These are phyloP conservation scores for Horisme vitalbata DNA, from an alignment of 2,888 invertebrate genomes.

Conservation along the genomic window DNA sequence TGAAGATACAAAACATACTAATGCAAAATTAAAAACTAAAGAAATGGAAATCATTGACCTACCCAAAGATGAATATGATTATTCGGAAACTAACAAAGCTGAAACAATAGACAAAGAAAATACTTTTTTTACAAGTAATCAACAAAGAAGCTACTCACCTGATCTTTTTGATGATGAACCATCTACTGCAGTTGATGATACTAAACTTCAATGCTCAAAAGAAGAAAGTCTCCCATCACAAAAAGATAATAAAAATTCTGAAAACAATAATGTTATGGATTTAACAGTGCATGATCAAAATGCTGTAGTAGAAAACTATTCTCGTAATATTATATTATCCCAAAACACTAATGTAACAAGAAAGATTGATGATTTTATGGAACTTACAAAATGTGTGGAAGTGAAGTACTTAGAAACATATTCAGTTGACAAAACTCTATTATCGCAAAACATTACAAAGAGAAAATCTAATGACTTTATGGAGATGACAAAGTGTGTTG, in stretches of 20 bases:
- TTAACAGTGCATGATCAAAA: conserved; percentile 49
- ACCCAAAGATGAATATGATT: neutral
- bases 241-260: conserved; percentile 24
- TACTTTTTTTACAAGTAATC: conserved; percentile 14
- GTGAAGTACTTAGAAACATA: neutral
- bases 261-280: conserved; percentile 45
- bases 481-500: conserved; percentile 23
- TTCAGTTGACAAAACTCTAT: conserved; percentile 11
- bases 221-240: conserved; percentile 22
- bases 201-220: conserved; percentile 22
- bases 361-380: conserved; percentile 63
- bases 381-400: conserved; percentile 61
- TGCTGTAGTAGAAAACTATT: neutral
- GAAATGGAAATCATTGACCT: neutral
- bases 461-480: conserved; percentile 21
- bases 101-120: conserved; percentile 14
- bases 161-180: conserved; percentile 77
- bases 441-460: conserved; percentile 14
- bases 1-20: neutral
- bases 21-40: neutral
- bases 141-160: conserved; percentile 63
- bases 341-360: conserved; percentile 44
- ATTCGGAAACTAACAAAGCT: neutral
- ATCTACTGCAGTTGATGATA: conserved; percentile 35
- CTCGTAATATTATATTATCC: conserved; percentile 29